Evolutionary conservation across 2,797 vertebrate genomes (phyloP), one percentile per base, ranked within the genome.

Genomic region (Falco cherrug): DNA sequence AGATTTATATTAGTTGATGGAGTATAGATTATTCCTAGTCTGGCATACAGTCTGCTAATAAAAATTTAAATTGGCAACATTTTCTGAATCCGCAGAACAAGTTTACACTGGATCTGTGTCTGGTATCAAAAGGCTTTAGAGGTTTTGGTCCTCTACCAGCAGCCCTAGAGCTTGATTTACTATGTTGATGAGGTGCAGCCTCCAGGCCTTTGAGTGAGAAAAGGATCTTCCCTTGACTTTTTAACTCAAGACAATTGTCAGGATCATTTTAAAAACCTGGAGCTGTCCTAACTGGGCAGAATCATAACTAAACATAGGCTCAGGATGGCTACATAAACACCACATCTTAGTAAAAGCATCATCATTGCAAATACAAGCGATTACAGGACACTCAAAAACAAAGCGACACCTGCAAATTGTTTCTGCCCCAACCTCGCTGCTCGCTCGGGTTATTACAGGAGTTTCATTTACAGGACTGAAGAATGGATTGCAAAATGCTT

Each of bases 91-190:
- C 4, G 0, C 80, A 85, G 50, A 89, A 92, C 94, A 93, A 90
- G 89, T 93, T 96, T 65, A 84, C 43, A 87, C 90, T 89, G 91
- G 95, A 85, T 33, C 83, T 31, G 33, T 25, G 33, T 24, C 56
- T 60, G 33, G 45, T 84, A 68, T 41, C 41, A 29, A 8, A 25
- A 77, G 64, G 56, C 15, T 85, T 90, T 47, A 60, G 73, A 85
- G 79, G 76, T 77, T 96, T 94, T 90, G 84, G 50, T 60, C 43
- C 25, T 74, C 68, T 20, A 71, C 60, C 76, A 94, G 64, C 33
- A 77, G 68, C 68, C 69, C 53, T 13, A 60, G n/a, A 78, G 65
- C 31, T 84, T 51, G 9, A 60, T 80, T 87, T 63, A 33, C 25
- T 47, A 1, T 3, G 47, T 5, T 74, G 64, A 33, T 88, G 48